phyloP scores from a whole-genome alignment of 2,888 invertebrate genomes.

The Apodemia mormo region DNA sequence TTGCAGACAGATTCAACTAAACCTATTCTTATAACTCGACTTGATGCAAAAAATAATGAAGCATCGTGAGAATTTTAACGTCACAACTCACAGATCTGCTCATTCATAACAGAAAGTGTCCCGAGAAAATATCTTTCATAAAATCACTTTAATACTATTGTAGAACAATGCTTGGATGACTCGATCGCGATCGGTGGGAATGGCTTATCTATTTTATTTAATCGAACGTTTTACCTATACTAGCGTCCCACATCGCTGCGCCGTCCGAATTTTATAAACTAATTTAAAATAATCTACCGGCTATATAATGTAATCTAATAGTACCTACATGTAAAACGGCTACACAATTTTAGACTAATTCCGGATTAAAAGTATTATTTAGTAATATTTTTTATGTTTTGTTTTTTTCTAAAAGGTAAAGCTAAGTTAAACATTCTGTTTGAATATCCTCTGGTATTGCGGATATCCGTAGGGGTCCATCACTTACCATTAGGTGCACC shows the following conservation, averaged over 20 bases:
- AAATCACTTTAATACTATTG: not conserved
- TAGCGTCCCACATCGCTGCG: not conserved
- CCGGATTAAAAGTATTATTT: too few species aligned
- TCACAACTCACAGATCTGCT: not conserved
- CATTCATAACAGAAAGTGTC: constrained; percentile 3
- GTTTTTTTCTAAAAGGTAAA: too few species aligned
- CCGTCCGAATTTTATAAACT: not conserved
- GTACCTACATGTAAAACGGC: too few species aligned
- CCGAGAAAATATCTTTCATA: not conserved
- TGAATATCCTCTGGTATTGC: too few species aligned
- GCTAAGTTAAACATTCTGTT: too few species aligned
- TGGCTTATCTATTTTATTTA: constrained; percentile 3
- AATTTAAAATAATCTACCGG: not conserved
- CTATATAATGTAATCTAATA: not conserved
- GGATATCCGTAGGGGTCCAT: too few species aligned
- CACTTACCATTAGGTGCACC: too few species aligned
- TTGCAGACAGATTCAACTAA: not conserved
- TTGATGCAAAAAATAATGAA: not conserved
- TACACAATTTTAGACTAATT: too few species aligned
- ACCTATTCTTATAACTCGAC: not conserved
- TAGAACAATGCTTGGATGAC: constrained; percentile 10
- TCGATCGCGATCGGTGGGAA: constrained; percentile 1
- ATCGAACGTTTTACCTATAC: not conserved
- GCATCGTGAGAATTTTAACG: constrained; percentile 4
- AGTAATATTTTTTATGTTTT: too few species aligned